Evolutionary conservation across 1,140 invertebrate genomes (phyloP).

Genomic region (Homalodisca vitripennis): DNA sequence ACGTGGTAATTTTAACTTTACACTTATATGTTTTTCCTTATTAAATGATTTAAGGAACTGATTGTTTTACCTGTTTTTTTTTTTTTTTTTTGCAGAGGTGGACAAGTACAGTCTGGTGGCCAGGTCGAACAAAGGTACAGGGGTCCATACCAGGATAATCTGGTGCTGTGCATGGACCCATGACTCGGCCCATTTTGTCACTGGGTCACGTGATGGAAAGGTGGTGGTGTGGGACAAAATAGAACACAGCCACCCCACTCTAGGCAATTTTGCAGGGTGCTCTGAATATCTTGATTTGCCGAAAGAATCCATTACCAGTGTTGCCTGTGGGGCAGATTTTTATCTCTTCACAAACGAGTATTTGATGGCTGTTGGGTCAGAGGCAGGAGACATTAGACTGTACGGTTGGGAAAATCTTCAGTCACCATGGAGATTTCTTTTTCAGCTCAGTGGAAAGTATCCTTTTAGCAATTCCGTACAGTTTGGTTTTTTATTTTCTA

Average conservation of each 20-base stretch:
- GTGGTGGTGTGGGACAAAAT: constrained; percentile 68
- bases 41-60: too few relatives aligned
- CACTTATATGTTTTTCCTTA: too few relatives aligned
- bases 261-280: constrained; percentile 49
- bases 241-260: constrained; percentile 38
- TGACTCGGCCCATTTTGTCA: constrained; percentile 81
- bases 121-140: constrained; percentile 67
- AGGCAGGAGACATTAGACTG: constrained; percentile 66
- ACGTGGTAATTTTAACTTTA: too few relatives aligned
- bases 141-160: constrained; percentile 85
- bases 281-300: constrained; percentile 49
- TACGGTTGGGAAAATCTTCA: constrained; percentile 46
- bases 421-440: constrained; percentile 44
- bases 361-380: constrained; percentile 73
- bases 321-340: constrained; percentile 62
- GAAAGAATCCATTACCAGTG: constrained; percentile 74
- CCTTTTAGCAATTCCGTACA: constrained; percentile 39
- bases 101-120: constrained; percentile 49
- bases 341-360: constrained; percentile 49
- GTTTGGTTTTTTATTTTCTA: too few relatives aligned
- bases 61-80: too few relatives aligned
- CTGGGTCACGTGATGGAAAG: constrained; percentile 91
- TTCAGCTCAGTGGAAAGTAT: constrained; percentile 52
- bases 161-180: constrained; percentile 91
- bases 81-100: not conserved